Evolutionary conservation across 2,888 invertebrate species (phyloP).

Genomic region (Cenopis cana): DNA sequence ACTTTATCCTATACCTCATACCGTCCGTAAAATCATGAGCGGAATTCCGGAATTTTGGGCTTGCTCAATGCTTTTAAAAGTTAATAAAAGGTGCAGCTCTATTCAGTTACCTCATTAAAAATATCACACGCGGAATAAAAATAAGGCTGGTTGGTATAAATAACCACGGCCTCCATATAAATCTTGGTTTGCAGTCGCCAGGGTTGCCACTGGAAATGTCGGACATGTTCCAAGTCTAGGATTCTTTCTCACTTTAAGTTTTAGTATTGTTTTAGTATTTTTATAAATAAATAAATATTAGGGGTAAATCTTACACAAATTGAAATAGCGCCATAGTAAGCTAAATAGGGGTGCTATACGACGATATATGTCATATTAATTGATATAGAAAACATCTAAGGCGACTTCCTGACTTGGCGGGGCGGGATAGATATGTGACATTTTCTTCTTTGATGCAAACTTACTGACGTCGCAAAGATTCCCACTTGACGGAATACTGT

Average conservation of each 20-base stretch:
- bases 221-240: background rate
- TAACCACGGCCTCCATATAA: slow-evolving; percentile 77
- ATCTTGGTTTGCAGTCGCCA: slow-evolving; percentile 76
- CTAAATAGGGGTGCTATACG: no score
- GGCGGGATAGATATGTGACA: no score
- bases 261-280: no score
- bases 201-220: slow-evolving; percentile 64
- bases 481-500: no score
- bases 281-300: no score
- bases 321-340: no score
- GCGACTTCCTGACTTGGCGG: no score
- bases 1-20: background rate
- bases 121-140: slow-evolving; percentile 83
- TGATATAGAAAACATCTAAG: no score
- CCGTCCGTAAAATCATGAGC: slow-evolving; percentile 39
- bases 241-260: background rate
- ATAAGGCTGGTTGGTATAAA: slow-evolving; percentile 77
- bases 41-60: slow-evolving; percentile 61
- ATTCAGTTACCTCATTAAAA: slow-evolving; percentile 82
- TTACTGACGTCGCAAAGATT: no score
- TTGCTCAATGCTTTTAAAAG: slow-evolving; percentile 71
- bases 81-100: slow-evolving; percentile 76
- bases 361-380: no score
- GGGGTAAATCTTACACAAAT: no score
- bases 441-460: no score